Conservation (phyloP, 2,888 invertebrate genomes). For the Ormyrus thymus region DNA sequence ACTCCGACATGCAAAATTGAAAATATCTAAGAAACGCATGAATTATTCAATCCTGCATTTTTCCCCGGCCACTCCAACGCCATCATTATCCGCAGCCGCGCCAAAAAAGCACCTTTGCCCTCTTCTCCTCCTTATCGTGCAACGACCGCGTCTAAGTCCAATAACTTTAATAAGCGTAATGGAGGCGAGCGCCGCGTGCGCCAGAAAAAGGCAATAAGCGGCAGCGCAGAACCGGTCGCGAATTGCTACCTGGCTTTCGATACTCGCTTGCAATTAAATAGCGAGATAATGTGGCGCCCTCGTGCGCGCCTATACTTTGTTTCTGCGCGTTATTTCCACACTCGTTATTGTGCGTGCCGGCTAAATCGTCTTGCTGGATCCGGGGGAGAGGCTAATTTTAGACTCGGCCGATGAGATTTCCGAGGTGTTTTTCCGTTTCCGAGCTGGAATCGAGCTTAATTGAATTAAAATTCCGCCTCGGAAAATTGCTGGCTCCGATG, state of each 20-base stretch:
- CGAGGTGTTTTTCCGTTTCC: slow-evolving; percentile 2
- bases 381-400: slow-evolving; percentile 16
- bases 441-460: slow-evolving; percentile 4
- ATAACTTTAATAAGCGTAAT: neutral
- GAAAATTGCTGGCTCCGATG: slow-evolving; percentile 5
- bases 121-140: no score
- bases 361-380: neutral
- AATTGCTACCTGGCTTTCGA: slow-evolving; percentile 40
- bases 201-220: neutral
- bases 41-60: slow-evolving; percentile 1
- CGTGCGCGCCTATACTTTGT: slow-evolving; percentile 17
- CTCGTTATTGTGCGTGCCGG: slow-evolving; percentile 1
- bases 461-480: slow-evolving; percentile 28
- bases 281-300: slow-evolving; percentile 30
- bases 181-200: neutral
- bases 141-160: neutral
- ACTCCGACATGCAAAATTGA: slow-evolving; percentile 4
- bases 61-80: no score
- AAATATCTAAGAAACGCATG: slow-evolving; percentile 19
- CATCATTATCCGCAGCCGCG: neutral
- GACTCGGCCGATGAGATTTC: slow-evolving; percentile 1
- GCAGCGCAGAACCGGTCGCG: slow-evolving; percentile 49
- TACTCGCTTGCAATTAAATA: slow-evolving; percentile 34
- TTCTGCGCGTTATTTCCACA: slow-evolving; percentile 11
- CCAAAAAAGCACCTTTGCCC: no score